Conservation (phyloP, 2,888 invertebrate species). For the Julus scandinavius region DNA sequence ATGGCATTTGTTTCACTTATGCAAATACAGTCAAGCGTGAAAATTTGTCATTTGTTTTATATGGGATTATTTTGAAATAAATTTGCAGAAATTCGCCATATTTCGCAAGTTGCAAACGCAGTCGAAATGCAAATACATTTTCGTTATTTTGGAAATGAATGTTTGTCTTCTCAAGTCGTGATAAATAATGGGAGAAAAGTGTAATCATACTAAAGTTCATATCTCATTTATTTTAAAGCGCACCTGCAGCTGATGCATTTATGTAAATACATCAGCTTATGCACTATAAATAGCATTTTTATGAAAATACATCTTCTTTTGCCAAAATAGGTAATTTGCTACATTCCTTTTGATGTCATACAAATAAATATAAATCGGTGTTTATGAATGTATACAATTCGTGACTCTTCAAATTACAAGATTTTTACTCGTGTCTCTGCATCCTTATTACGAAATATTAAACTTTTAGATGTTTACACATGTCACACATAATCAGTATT, state of each 20-base stretch:
- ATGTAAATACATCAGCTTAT: slow-evolving; percentile 14
- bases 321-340: neutral
- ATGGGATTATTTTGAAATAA: neutral
- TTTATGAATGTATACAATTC: neutral
- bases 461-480: no score
- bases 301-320: neutral
- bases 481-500: no score
- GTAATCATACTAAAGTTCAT: slow-evolving; percentile 25
- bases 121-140: neutral
- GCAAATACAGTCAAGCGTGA: neutral
- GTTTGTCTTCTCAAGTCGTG: neutral
- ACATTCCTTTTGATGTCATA: neutral
- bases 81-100: neutral
- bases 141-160: neutral
- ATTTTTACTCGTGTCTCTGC: neutral
- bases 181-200: slow-evolving; percentile 33
- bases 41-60: slow-evolving; percentile 17
- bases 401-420: neutral
- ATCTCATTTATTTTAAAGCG: slow-evolving; percentile 2
- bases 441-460: no score
- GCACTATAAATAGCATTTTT: neutral
- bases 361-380: neutral
- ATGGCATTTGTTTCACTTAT: slow-evolving; percentile 25
- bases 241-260: neutral
- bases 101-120: neutral